These are phyloP conservation scores for Cotesia typhae DNA, from an alignment of 1,140 invertebrate species.

Conservation along the genomic window DNA sequence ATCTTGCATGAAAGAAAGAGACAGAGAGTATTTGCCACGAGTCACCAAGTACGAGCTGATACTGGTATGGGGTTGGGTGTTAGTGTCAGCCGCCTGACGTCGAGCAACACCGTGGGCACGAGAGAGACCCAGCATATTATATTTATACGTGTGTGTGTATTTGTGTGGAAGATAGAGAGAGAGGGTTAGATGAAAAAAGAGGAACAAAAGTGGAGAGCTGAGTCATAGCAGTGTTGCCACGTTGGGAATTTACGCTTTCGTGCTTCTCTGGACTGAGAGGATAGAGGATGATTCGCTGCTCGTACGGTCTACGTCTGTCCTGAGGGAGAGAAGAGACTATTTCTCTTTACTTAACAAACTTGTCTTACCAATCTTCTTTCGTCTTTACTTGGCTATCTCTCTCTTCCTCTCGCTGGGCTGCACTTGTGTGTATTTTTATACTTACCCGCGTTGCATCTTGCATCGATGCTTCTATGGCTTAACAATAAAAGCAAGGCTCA, in stretches of 20 bases:
- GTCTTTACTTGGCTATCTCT: neutral
- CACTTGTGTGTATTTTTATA: neutral
- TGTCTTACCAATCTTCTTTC: neutral
- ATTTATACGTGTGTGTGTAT: too few species aligned
- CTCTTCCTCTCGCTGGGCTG: neutral
- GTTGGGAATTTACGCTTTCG: conserved; percentile 46
- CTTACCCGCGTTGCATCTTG: neutral
- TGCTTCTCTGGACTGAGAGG: conserved; percentile 22
- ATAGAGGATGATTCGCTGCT: conserved; percentile 13
- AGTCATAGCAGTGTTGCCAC: conserved; percentile 65
- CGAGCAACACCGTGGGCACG: conserved; percentile 2
- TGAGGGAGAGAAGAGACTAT: conserved; percentile 13
- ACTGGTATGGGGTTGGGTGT: conserved; percentile 49
- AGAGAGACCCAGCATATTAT: neutral
- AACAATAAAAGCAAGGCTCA: too few species aligned
- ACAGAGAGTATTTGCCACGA: conserved; percentile 30
- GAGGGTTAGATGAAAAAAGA: conserved; percentile 3
- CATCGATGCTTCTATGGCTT: neutral
- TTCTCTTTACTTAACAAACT: neutral
- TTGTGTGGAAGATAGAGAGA: conserved; percentile 14
- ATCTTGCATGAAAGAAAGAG: conserved; percentile 23
- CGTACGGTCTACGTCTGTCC: neutral
- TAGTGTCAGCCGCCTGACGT: conserved; percentile 61
- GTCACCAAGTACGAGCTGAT: conserved; percentile 38
- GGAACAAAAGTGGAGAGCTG: conserved; percentile 53